Base-by-base conservation (phyloP, 1,140 invertebrate genomes). In the Brachionus rotundiformis region DNA sequence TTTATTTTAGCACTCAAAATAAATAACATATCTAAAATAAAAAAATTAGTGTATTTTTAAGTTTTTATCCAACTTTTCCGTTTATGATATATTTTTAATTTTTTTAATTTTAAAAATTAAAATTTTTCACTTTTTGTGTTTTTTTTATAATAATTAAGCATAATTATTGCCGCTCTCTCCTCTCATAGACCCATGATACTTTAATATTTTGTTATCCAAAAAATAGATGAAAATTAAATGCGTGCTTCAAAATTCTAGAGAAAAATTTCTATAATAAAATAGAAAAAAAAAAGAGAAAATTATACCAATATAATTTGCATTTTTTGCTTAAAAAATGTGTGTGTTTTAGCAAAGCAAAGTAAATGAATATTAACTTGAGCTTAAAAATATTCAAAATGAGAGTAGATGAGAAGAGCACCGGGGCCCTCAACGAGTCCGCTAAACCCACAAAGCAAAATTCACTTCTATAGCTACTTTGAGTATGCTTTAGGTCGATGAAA, bases 341-440 rank as follows among this genome's bases (percentile, higher is more conserved):
- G 27, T 68, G 33, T 68, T 31, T 68, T 68, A 68, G 33, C 29
- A 36, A 68, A 68, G 63, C 27, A 68, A 68, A 36, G 29, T 68
- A 68, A 68, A 68, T 36, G 63, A 68, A 68, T 68, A 68, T 68
- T 68, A 68, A 68, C 63, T 68, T 68, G 63, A 68, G 63, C 63
- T 68, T n/a, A 68, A 68, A 68, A 68, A 33, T 68, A 33, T 33
- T 29, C 25, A 33, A 63, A 59, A 36, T 68, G 31, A 31, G 63
- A 68, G 31, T 36, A 19, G 10, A 36, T 16, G 63, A 68, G 63
- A 68, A 68, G 29, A 68, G 31, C 29, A 68, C 63, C 10, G 29
- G 16, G 16, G 63, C 16, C 63, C 16, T 19, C 25, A 29, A 63
- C n/a, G 61, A 68, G 63, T 68, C 33, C 31, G 16, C 63, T 68